Percentiles rank a stretch among this genome's conserved stretches.
Conservation (phyloP, 1,140 invertebrate genomes). For the Idris sp. region DNA sequence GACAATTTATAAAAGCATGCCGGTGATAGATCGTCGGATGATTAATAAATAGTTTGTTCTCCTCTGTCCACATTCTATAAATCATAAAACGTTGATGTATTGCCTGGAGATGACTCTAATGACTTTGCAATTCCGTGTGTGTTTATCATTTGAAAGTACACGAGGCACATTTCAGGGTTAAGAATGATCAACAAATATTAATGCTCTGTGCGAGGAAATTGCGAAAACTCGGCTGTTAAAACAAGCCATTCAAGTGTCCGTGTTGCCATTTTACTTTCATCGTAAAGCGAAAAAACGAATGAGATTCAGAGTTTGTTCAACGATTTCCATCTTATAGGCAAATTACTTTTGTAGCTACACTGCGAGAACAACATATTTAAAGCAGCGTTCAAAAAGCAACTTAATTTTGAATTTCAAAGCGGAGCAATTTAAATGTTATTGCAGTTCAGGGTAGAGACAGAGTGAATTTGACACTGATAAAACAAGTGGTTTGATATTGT, state of each 20-base stretch:
- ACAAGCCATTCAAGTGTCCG: slow-evolving; percentile 32
- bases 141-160: slow-evolving; percentile 58
- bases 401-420: too few species aligned
- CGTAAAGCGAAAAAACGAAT: slow-evolving; percentile 10
- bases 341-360: slow-evolving; percentile 1
- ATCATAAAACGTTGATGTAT: slow-evolving; percentile 64
- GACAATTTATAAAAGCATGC: slow-evolving; percentile 57
- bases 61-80: slow-evolving; percentile 64
- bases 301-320: slow-evolving; percentile 12
- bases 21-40: slow-evolving; percentile 56
- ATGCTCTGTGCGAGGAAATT: slow-evolving; percentile 54
- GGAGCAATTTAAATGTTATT: too few species aligned
- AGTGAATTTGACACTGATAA: too few species aligned
- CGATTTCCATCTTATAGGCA: background rate
- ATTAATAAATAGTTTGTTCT: slow-evolving; percentile 65
- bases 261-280: slow-evolving; percentile 30
- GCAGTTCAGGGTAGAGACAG: too few species aligned
- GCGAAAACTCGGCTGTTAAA: slow-evolving; percentile 52
- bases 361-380: too few species aligned
- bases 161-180: slow-evolving; percentile 48
- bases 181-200: slow-evolving; percentile 58
- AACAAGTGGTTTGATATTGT: too few species aligned
- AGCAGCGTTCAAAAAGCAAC: too few species aligned
- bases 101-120: slow-evolving; percentile 62
- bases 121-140: slow-evolving; percentile 56